Conservation (phyloP, 2,888 invertebrate genomes). For the Piscicola geometra region DNA sequence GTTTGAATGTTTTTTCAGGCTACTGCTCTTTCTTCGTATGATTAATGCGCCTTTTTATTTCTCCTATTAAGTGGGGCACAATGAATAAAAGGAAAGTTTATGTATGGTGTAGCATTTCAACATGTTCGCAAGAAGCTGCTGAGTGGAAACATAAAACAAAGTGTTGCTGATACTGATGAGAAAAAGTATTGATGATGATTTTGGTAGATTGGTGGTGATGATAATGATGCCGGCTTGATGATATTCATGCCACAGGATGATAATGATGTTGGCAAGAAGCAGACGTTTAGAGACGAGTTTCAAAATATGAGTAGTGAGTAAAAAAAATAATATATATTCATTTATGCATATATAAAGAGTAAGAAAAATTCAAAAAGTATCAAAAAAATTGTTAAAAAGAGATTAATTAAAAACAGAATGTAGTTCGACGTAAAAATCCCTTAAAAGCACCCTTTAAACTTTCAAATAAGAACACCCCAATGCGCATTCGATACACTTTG, state of each 20-base stretch:
- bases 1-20: background rate
- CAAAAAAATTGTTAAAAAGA: no score
- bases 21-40: background rate
- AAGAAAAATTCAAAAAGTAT: no score
- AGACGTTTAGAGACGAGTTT: background rate
- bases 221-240: conserved; percentile 11
- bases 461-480: no score
- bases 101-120: conserved; percentile 8
- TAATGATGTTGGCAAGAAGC: background rate
- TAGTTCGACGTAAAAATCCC: no score
- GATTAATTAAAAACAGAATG: no score
- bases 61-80: conserved; percentile 7
- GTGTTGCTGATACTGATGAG: background rate
- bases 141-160: conserved; percentile 1
- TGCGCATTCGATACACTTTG: no score
- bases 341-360: no score
- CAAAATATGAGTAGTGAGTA: background rate
- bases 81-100: background rate
- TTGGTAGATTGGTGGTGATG: conserved; percentile 1
- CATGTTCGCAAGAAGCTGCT: background rate
- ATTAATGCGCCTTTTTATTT: background rate
- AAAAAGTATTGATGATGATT: conserved; percentile 9
- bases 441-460: no score
- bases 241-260: no score
- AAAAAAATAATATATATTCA: no score